These are phyloP conservation scores for Proisotoma minuta DNA, from an alignment of 2,888 invertebrate genomes.

Conservation along the genomic window DNA sequence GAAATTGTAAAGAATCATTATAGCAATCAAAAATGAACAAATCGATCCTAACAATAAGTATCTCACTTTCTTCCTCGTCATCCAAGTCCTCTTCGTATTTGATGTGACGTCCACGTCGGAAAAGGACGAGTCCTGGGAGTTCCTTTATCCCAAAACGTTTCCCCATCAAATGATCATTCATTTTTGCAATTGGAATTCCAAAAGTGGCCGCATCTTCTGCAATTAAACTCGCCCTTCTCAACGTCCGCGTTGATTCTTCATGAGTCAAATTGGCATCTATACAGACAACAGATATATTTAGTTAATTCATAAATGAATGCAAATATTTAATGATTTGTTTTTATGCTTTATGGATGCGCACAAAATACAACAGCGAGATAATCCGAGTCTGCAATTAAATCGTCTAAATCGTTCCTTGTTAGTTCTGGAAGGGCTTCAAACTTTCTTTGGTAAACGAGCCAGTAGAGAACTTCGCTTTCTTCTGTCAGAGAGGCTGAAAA, in stretches of 20 bases:
- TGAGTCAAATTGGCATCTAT: constrained; percentile 21
- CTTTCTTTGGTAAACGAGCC: constrained; percentile 86
- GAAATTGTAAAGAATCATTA: neutral
- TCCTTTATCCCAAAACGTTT: constrained; percentile 67
- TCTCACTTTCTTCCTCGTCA: constrained; percentile 67
- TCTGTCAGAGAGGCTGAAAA: constrained; percentile 66
- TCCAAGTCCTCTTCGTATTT: constrained; percentile 91
- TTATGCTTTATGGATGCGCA: constrained; percentile 59
- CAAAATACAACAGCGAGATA: constrained; percentile 88
- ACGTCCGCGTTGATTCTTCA: constrained; percentile 19
- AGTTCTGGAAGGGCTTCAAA: constrained; percentile 89
- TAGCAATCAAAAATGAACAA: neutral
- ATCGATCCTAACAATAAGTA: no score
- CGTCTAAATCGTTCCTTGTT: constrained; percentile 69
- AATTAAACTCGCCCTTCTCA: constrained; percentile 38
- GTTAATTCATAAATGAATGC: neutral
- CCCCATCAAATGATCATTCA: constrained; percentile 81
- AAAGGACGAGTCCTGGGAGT: constrained; percentile 85
- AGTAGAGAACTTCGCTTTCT: constrained; percentile 76
- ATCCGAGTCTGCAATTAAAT: constrained; percentile 82
- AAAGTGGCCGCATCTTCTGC: constrained; percentile 67
- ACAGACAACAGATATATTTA: neutral
- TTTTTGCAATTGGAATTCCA: constrained; percentile 84
- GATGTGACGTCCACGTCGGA: constrained; percentile 81
- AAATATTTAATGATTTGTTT: neutral